Percentiles rank a stretch among this genome's conserved stretches.
Conservation (phyloP, 2,888 invertebrate genomes). For the Lacanobia wlatinum region DNA sequence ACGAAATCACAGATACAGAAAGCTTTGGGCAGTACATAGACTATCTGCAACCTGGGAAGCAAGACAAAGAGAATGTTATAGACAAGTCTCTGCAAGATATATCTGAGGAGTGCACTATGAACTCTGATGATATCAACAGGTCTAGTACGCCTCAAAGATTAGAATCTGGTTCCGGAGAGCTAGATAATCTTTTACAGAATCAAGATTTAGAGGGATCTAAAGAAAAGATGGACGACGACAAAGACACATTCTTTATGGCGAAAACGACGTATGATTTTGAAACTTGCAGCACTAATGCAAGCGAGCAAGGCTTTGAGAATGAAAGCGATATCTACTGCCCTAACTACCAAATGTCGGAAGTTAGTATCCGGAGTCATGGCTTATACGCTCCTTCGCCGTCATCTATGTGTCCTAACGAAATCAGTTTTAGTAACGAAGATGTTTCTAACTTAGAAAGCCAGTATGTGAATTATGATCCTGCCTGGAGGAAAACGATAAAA, state of each 20-base stretch:
- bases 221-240: constrained; percentile 82
- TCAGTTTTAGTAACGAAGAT: constrained; percentile 88
- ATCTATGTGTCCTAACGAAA: constrained; percentile 88
- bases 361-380: constrained; percentile 92
- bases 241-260: constrained; percentile 84
- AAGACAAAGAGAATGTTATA: constrained; percentile 79
- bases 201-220: constrained; percentile 77
- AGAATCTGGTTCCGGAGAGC: constrained; percentile 75
- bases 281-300: constrained; percentile 86
- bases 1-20: constrained; percentile 89
- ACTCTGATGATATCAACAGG: constrained; percentile 83
- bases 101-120: constrained; percentile 88
- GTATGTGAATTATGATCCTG: constrained; percentile 91
- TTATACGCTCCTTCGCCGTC: constrained; percentile 92
- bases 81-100: constrained; percentile 88
- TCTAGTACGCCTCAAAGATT: constrained; percentile 79
- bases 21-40: constrained; percentile 89
- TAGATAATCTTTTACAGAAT: constrained; percentile 80
- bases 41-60: constrained; percentile 83
- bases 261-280: constrained; percentile 87
- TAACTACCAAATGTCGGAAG: constrained; percentile 92
- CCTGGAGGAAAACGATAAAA: constrained; percentile 87
- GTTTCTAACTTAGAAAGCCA: constrained; percentile 88
- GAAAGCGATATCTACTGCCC: constrained; percentile 92
- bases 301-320: constrained; percentile 89